Evolutionary conservation across 2,113 vertebrate genomes (phyloP), one percentile per base, ranked within the genome.

Genomic region (Todiramphus chloris): DNA sequence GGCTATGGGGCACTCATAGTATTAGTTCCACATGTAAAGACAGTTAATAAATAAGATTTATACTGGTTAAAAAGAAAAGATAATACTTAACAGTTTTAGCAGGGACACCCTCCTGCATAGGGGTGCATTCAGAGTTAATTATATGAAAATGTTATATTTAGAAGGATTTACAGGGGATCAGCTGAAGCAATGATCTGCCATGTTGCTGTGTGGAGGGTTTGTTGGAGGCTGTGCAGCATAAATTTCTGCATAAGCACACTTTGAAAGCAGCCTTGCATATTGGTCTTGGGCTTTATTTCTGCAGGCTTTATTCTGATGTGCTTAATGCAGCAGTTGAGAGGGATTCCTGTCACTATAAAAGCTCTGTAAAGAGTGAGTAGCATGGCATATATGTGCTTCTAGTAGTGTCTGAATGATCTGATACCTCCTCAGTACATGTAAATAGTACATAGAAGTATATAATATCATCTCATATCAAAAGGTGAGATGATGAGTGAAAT

Each of bases 401-500:
- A 20, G 43, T 59, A 76, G 58, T 13, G 30, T 60, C 62, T 48
- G 44, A 77, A 41, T 76, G 53, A 79, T 79, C 41, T 76, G 48
- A 50, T 80, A 59, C 23, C 41, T 66, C 13, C 41, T 15, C 9
- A 62, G 27, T 86, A 48, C 62, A 24, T 60, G 66, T 53, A 92
- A 90, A 72, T 72, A 76, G 63, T 31, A 8, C n/a, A n/a, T 16
- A 62, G 63, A 60, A 77, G 33, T 56, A 17, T 56, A 43, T 62
- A 27, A 15, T 56, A 63, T 55, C 75, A 51, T 55, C 75, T 86
- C n/a, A n/a, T n/a, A n/a, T n/a, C n/a, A n/a, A n/a, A n/a, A n/a
- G n/a, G n/a, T n/a, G 75, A 93, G 83, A 93, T 64, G 81, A 77
- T 70, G 10, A 59, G 62, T 89, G 64, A 89, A 76, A 39, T 43